Evolutionary conservation across 2,113 vertebrate species (phyloP), one percentile per base, ranked within the genome.

Genomic region (Pelusios castaneus): DNA sequence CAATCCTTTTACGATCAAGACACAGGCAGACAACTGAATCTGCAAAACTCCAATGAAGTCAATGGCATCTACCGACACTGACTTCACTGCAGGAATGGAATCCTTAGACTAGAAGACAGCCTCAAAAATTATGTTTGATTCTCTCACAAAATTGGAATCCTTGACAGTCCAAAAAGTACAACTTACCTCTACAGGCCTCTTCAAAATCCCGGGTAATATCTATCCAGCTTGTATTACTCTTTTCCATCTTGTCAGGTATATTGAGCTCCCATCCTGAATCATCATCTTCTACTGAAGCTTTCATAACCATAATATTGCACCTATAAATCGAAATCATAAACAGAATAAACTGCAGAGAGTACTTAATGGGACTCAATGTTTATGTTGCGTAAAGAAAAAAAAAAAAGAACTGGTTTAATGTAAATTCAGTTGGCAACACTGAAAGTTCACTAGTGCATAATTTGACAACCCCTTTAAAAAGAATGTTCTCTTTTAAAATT

Each of bases 171-270:
- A 90, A 91, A 63, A 51, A 85, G 10, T 21, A 47, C 21, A 93
- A 93, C 97, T 98, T 93, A 99, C 99, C 99, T 98, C 98, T 99
- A 97, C 99, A 99, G 51, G 99, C 98, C 55, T 99, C 98, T 98
- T 99, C 99, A 96, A 99, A 99, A 87, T 99, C 99, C 80, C 98
- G 98, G 10, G 99, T 99, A 94, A 99, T 99, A 96, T 99, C 99
- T 97, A 99, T 98, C 99, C 99, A 99, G 97, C 97, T 98, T 84
- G 98, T 97, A 94, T 98, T 99, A 97, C 97, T 98, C 95, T 99
- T 99, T 87, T 98, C 98, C 99, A 99, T 99, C 96, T 99, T 99
- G 92, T 99, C 99, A 84, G 99, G 99, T 93, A 99, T 97, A 88
- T 98, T 96, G 0, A 99, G 98, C 76, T 99, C 99, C 99, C 99